Percentiles rank a stretch among this genome's conserved stretches.
Conservation (phyloP, 2,113 vertebrate genomes). For the Mustela lutreola region DNA sequence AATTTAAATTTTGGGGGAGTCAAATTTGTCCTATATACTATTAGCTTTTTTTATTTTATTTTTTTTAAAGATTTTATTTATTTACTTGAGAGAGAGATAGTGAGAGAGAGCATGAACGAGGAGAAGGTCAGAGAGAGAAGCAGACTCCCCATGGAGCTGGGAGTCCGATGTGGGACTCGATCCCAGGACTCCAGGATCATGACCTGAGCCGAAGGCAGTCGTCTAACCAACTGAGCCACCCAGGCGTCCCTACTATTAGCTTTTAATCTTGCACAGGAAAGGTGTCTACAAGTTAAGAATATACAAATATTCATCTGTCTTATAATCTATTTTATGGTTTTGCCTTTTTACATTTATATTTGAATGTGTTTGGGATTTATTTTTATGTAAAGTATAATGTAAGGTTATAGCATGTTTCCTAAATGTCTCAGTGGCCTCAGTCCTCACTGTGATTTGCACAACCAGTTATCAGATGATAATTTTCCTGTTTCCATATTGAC, state of each 20-base stretch:
- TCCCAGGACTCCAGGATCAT: no score
- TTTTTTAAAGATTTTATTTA: no score
- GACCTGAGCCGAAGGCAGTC: no score
- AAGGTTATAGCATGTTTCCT: neutral
- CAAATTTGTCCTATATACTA: neutral
- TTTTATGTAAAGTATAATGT: neutral
- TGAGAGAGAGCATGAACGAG: no score
- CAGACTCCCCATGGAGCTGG: no score
- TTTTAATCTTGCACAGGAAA: neutral
- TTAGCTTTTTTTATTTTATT: no score
- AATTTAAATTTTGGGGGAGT: neutral
- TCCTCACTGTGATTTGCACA: neutral
- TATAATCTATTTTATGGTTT: neutral
- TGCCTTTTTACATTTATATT: neutral
- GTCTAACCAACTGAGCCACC: no score
- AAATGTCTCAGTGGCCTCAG: neutral
- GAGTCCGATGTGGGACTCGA: no score
- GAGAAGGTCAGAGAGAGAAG: no score
- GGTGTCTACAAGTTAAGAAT: neutral
- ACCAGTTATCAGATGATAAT: neutral
- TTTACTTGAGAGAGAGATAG: no score
- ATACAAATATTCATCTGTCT: neutral
- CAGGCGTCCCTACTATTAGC: fast-evolving
- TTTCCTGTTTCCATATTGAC: neutral
- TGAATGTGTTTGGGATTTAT: neutral